phyloP scores from a whole-genome alignment of 2,888 invertebrate species.

The Augiades crinisus region DNA sequence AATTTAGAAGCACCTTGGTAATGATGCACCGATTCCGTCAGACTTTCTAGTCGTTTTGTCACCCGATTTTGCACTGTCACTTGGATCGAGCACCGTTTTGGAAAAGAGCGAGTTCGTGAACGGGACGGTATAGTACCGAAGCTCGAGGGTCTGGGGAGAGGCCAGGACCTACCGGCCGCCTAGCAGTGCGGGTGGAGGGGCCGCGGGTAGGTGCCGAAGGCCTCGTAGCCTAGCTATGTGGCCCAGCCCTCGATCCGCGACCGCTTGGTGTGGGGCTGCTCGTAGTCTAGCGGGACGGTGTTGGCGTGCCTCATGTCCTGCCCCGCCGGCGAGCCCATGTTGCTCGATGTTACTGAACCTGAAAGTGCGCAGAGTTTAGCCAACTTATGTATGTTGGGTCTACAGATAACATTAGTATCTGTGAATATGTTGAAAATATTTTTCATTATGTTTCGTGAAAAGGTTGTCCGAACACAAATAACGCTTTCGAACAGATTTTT shows the following conservation, averaged over 20 bases:
- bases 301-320: slow-evolving; percentile 76
- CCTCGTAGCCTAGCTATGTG: slow-evolving; percentile 87
- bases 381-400: no score
- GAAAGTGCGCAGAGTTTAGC: slow-evolving; percentile 43
- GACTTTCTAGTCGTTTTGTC: slow-evolving; percentile 43
- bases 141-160: slow-evolving; percentile 50
- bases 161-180: slow-evolving; percentile 37
- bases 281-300: slow-evolving; percentile 73
- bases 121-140: slow-evolving; percentile 50
- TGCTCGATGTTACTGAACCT: slow-evolving; percentile 92
- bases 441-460: no score
- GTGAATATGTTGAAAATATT: no score
- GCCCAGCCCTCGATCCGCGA: slow-evolving; percentile 96
- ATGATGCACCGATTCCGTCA: slow-evolving; percentile 55
- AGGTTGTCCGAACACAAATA: no score
- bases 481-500: no score
- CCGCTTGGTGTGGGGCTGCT: slow-evolving; percentile 87
- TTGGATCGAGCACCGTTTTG: slow-evolving; percentile 42
- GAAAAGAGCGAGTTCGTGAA: slow-evolving; percentile 37
- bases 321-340: slow-evolving; percentile 87
- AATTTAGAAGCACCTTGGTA: slow-evolving; percentile 50
- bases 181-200: slow-evolving; percentile 79
- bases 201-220: slow-evolving; percentile 75
- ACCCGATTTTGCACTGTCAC: slow-evolving; percentile 31
- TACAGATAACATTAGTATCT: no score